Base-by-base conservation (phyloP, 1,140 invertebrate species). In the Archivesica marissinica region DNA sequence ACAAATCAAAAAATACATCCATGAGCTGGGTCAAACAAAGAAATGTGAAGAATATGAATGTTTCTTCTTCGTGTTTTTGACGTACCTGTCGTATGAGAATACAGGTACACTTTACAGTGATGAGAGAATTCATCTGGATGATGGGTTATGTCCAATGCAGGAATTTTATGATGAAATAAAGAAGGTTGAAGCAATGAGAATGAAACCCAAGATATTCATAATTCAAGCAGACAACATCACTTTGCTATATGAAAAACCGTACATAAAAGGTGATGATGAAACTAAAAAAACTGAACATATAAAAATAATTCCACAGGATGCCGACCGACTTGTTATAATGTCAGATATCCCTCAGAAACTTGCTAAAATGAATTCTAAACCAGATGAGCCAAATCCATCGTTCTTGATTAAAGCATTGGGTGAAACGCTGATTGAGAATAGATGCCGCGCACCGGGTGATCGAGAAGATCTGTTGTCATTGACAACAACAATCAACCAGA, bases 141-240 rank as follows among this genome's bases (percentile, higher is more conserved):
- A 64, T 64, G 59, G 30, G 3, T 35, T 64, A 17, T 64, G 59
- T 35, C 59, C 59, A 3, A 33, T 64, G 59, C 30, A 64, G 4
- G 59, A 64, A 17, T 17, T 64, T 4, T 64, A 64, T 64, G 59
- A 64, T 35, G 59, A 64, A 25, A 15, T 64, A 33, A 64, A 64
- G 30, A 64, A 35, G 20, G 59, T 64, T 33, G 25, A 35, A 35
- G 59, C 23, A 64, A 2, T 64, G 59, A 3, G 0, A 25, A 64
- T 64, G 59, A 64, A 64, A 17, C 59, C 59, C 33, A 64, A 64
- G 30, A 7, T 64, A 13, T 64, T 64, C 13, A 30, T 64, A 17
- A 17, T 64, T 1, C 59, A 64, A 17, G 59, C 30, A 1, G 59
- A 64, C 38, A 33, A 64, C 15, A 64, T 64, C 1, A 64, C 15